Base-by-base conservation (phyloP, 2,113 vertebrate species). In the Ciconia boyciana region DNA sequence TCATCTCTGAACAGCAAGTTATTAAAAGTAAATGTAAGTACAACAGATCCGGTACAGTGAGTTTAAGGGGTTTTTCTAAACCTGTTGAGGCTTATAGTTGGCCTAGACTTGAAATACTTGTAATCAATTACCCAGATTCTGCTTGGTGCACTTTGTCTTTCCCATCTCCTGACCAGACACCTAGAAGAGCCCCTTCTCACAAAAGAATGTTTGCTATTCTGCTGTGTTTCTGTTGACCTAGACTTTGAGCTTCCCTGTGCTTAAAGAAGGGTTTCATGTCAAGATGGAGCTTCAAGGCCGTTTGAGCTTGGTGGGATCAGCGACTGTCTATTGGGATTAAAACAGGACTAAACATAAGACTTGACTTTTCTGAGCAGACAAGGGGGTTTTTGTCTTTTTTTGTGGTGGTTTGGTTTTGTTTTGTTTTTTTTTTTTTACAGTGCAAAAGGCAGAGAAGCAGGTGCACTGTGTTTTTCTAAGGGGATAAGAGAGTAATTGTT, bases 21-120 rank as follows among this genome's bases (percentile, higher is more conserved):
- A 90, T 87, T 99, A 90, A 99, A 99, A 98, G 98, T 99, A 93
- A 98, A 98, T 97, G 99, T 99, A 98, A 99, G 99, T 98, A 97
- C 5, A 16, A 22, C 6, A 4, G 31, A 32, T 52, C 16, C 0
- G 4, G 41, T 82, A 48, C 28, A 34, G 43, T 51, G 32, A 90
- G 9, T 62, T 55, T 11, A 48, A 29, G 41, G 48, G 8, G 2
- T 9, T 68, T 80, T 76, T 49, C 51, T 68, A 75, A 94, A 36
- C 32, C 13, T 64, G 1, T 15, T 52, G 64, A 76, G 48, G 16
- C 41, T 72, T 57, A n/a, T 12, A 64, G 21, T 54, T 93, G 77
- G 26, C 24, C n/a, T 85, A 26, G 17, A 31, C 61, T 69, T 72
- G 36, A 87, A 72, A 68, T 39, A 26, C 6, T 25, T 65, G 7